Evolutionary conservation across 1,140 invertebrate species (phyloP), one percentile per base, ranked within the genome.

Genomic region (Drosophila suzukii): DNA sequence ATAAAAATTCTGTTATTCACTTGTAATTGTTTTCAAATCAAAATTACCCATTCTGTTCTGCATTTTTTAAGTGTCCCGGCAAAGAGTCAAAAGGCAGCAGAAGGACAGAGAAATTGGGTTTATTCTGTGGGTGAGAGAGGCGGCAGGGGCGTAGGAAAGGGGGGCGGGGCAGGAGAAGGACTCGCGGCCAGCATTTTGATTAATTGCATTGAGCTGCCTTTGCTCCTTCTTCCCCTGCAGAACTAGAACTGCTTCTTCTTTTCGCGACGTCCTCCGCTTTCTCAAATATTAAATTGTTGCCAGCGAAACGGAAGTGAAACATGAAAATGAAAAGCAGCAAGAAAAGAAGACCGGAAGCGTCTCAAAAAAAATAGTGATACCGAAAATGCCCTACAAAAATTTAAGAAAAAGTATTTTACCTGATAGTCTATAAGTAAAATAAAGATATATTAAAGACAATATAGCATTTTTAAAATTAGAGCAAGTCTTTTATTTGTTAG

Each of bases 131-230:
- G 32, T 13, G 57, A 12, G 15, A 41, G 27, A n/a, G 4, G 34
- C 4, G 55, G 10, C 27, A 27, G 27, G 27, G 13, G 6, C 30
- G 49, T 34, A 11, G 10, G n/a, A 5, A 17, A n/a, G 15, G 47
- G 15, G 47, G 36, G 12, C 38, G n/a, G 30, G 17, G 27, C 34
- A 20, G 47, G 36, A 11, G 27, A 32, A 49, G n/a, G 39, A 61
- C 57, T 55, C 59, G 49, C 63, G 59, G 51, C 58, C 74, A 82
- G 43, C 75, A 66, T 75, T 80, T 82, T 78, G 80, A 81, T 82
- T 82, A 82, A 82, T 82, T 82, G 79, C 79, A 82, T 82, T 82
- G 74, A 65, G 79, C 58, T 50, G 41, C 55, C 59, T 20, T 36
- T 8, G 12, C 38, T 30, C 12, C 38, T 24, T 10, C 36, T 36